Base-by-base conservation (phyloP, 1,140 invertebrate genomes). In the Heliconius hermathena region DNA sequence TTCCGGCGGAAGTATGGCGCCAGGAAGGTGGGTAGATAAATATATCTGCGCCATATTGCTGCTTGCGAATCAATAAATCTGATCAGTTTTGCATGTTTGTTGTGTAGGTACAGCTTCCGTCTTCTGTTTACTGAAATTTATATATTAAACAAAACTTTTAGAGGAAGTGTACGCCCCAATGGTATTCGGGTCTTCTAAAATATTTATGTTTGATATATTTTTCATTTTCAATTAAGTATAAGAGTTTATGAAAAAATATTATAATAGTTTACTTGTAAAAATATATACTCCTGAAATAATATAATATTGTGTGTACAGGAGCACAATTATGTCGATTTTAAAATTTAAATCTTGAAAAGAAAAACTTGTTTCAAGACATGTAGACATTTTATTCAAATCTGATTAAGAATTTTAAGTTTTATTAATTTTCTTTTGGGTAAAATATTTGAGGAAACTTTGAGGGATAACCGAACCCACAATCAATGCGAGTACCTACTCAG, bases 1-100 rank as follows among this genome's bases (percentile, higher is more conserved):
- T 93, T 94, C 93, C 91, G 89, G 76, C 88, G 91, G 91, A 94
- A 93, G 89, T 85, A 72, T 84, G 91, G 93, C 91, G 93, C 93
- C 93, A 93, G 93, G 91, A 94, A 93, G 91, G 88, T 92, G 85
- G 88, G 85, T 90, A 87, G 85, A 89, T 93, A 93, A 92, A 94
- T 92, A 90, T 89, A 89, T 83, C 85, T 90, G 84, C 87, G 90
- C 91, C 90, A 93, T 93, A 91, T 92, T 93, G 91, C 87, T 86
- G 85, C 86, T 91, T 85, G 82, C 78, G 79, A 91, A 92, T 93
- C 93, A 84, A 93, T 93, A 93, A 93, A 92, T 90, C 88, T 87
- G 87, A 89, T 93, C 86, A 75, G 87, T 90, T 92, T 92, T 92
- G 91, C 90, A 92, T 92, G 87, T 86, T 85, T 78, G 85, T 88